Base-by-base conservation (phyloP, 30 jellyfish, hydroid and myxozoan genomes). In the Aurelia aurita region DNA sequence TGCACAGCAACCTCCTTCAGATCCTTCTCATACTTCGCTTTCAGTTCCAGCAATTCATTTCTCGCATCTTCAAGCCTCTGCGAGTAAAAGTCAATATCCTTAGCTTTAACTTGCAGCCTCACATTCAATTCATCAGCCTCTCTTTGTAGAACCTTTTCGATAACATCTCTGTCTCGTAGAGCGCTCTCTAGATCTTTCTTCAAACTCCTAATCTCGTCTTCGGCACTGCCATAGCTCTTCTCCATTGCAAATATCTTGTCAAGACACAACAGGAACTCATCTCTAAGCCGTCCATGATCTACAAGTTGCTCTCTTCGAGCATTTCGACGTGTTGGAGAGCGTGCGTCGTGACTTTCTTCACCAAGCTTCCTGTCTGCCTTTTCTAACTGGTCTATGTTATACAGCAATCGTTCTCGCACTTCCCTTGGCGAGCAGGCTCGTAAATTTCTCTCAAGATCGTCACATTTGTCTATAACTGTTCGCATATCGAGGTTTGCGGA, bases 231-330 rank as follows among this genome's bases (percentile, higher is more conserved):
- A 80, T 84, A 94, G 39, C 94, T 84, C 27, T 82, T 72, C 78
- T 94, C 99, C 91, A 87, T 75, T 18, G 84, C 70, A 43, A 85
- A 74, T 22, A 94, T 94, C 65, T 89, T 78, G 69, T 94, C 99
- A 31, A 94, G 74, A 47, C 99, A 88, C 18, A 34, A 65, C 16
- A 94, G 45, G 18, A 94, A 81, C 29, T 94, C 99, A 6, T 85
- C 88, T 61, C 99, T 77, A 19, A 89, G 82, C 20, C 70, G 59
- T 2, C 59, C 83, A 75, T 94, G 99, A 27, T 84, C 72, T 20
- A 54, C 34, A 1, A 26, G 14, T 7, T 21, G 58, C 34, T 28
- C 51, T 44, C 55, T 16, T 39, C 43, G 76, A 51, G 53, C 3
- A 16, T 16, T 44, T 35, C 18, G 71, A 29, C 27, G 69, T 2